Percentiles rank a stretch among this genome's conserved stretches.
These are phyloP conservation scores for Nothocercus julius DNA, from an alignment of 2,113 vertebrate genomes.

Conservation along the genomic window DNA sequence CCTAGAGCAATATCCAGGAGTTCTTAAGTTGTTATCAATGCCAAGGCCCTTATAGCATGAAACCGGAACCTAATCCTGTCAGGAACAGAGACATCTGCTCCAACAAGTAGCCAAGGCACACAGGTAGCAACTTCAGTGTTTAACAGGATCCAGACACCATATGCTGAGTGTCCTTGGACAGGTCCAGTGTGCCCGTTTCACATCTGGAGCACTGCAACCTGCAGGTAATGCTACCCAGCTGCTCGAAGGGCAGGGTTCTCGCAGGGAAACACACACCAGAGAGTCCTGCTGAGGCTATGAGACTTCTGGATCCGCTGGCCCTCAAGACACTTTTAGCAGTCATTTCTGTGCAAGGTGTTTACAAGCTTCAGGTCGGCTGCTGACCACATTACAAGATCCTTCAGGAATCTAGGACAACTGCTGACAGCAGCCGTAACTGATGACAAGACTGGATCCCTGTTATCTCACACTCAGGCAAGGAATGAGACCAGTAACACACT, in stretches of 20 bases:
- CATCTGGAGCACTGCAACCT: not conserved
- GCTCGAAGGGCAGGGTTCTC: not conserved
- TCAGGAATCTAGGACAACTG: not conserved
- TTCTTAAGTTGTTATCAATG: not conserved
- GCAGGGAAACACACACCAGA: not conserved
- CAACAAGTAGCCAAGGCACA: not conserved
- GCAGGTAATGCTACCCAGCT: not conserved
- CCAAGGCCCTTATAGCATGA: not conserved
- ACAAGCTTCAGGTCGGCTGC: not conserved
- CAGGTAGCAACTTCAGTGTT: not conserved
- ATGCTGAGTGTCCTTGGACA: not conserved
- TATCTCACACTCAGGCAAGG: not conserved
- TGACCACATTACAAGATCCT: not conserved
- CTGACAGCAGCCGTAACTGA: not conserved
- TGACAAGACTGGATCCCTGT: not conserved
- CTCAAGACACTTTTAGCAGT: not conserved
- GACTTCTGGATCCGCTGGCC: not conserved
- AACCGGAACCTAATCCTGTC: not conserved
- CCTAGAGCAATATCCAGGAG: not conserved
- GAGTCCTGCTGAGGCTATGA: not conserved
- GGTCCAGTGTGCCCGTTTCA: not conserved
- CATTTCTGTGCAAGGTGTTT: not conserved
- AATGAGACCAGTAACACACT: not conserved
- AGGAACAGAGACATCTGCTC: not conserved
- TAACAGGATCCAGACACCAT: not conserved